Conservation (phyloP, 2,888 invertebrate genomes). For the Apotomis capreana region DNA sequence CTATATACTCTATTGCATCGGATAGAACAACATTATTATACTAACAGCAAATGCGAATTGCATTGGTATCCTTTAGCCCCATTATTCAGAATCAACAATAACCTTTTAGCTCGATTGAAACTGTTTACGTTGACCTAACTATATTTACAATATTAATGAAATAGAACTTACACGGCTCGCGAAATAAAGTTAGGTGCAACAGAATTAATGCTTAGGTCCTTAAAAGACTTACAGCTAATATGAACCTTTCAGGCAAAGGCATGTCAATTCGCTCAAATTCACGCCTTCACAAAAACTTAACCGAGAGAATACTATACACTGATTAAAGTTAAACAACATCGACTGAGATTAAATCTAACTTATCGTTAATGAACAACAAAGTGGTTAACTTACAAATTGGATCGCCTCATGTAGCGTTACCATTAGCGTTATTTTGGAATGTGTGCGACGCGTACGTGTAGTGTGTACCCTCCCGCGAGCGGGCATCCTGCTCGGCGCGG, state of each 20-base stretch:
- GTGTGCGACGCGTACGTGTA: constrained; percentile 73
- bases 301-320: constrained; percentile 80
- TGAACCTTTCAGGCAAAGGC: constrained; percentile 73
- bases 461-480: constrained; percentile 48
- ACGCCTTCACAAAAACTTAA: constrained; percentile 76
- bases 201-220: constrained; percentile 74
- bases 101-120: constrained; percentile 69
- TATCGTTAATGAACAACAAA: constrained; percentile 83
- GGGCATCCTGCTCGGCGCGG: not conserved
- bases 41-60: constrained; percentile 71
- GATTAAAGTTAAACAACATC: constrained; percentile 79
- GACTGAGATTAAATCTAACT: constrained; percentile 81
- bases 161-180: constrained; percentile 77
- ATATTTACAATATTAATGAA: constrained; percentile 76
- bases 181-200: constrained; percentile 77
- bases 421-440: constrained; percentile 78
- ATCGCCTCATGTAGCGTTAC: constrained; percentile 72
- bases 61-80: constrained; percentile 69
- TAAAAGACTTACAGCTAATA: constrained; percentile 72
- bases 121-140: constrained; percentile 77
- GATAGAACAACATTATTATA: constrained; percentile 60
- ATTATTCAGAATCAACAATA: constrained; percentile 73
- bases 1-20: constrained; percentile 67
- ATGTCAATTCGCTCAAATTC: constrained; percentile 81
- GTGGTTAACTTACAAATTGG: constrained; percentile 79